phyloP scores from a whole-genome alignment of 92 coral and sea anemone species.

The Zoanthus sansibaricus region DNA sequence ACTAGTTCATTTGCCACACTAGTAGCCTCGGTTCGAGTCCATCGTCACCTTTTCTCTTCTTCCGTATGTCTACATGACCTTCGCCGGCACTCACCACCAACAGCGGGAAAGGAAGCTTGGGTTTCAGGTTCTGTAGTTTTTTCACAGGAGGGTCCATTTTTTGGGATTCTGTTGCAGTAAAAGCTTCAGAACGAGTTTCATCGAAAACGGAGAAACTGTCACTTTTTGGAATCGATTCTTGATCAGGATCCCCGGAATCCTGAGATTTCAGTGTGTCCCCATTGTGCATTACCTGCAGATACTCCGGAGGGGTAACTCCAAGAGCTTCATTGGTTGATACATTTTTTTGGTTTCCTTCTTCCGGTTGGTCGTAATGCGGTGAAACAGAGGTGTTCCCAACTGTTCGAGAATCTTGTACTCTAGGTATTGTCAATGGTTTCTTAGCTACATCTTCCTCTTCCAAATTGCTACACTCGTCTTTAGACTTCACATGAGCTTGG shows the following conservation, averaged over 20 bases:
- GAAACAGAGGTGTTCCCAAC: not conserved
- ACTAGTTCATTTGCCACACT: constrained; percentile 90
- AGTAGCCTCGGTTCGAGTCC: constrained; percentile 85
- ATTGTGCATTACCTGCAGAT: constrained; percentile 7
- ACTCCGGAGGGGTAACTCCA: constrained; percentile 1
- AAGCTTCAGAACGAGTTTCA: constrained; percentile 24
- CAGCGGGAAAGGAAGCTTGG: constrained; percentile 87
- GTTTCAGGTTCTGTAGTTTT: constrained; percentile 70
- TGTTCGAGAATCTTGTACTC: not conserved
- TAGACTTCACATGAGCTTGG: constrained; percentile 54
- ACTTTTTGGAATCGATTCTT: constrained; percentile 14
- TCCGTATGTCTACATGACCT: constrained; percentile 94
- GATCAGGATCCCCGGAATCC: not conserved
- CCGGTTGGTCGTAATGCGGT: constrained; percentile 38
- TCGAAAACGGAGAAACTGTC: constrained; percentile 68
- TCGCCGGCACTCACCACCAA: constrained; percentile 95
- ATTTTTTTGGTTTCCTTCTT: constrained; percentile 14
- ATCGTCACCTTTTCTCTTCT: constrained; percentile 72
- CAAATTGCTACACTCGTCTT: constrained; percentile 68
- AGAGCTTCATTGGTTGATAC: not conserved
- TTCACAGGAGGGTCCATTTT: constrained; percentile 35
- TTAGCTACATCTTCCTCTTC: constrained; percentile 39
- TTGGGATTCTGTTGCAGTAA: constrained; percentile 36
- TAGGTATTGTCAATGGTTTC: not conserved
- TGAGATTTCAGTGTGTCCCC: not conserved